These are phyloP conservation scores for Rutpela maculata DNA, from an alignment of 2,888 invertebrate species.

Conservation along the genomic window DNA sequence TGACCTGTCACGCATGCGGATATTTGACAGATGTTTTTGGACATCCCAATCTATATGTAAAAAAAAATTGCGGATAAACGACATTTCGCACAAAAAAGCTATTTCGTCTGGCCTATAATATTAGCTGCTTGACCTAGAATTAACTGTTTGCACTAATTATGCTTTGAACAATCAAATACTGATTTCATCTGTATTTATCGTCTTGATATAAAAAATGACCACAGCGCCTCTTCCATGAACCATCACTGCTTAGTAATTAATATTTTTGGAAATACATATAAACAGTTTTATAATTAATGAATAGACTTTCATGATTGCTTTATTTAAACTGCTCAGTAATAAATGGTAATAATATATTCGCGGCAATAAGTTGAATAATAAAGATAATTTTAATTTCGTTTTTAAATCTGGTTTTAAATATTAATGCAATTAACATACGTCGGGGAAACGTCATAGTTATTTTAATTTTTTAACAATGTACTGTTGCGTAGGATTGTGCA, in stretches of 20 bases:
- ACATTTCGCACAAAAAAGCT: too few species aligned
- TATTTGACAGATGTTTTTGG: too few species aligned
- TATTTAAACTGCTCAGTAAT: background rate
- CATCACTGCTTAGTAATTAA: background rate
- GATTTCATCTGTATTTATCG: background rate
- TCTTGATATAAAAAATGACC: background rate
- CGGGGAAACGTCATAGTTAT: background rate
- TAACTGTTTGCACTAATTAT: background rate
- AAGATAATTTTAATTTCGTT: background rate
- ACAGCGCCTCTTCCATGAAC: background rate
- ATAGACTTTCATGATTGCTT: background rate
- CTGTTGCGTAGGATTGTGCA: background rate
- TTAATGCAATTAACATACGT: background rate
- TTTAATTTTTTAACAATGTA: conserved; percentile 2
- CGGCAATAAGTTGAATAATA: background rate
- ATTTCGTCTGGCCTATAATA: background rate
- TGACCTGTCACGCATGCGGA: too few species aligned
- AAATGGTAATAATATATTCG: background rate
- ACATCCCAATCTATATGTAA: too few species aligned
- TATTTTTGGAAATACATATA: background rate
- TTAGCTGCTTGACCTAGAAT: background rate
- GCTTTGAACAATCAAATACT: background rate
- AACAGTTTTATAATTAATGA: background rate
- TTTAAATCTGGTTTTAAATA: background rate
- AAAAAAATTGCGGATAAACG: too few species aligned